Base-by-base conservation (phyloP, 2,797 vertebrate species). In the Anguilla anguilla region DNA sequence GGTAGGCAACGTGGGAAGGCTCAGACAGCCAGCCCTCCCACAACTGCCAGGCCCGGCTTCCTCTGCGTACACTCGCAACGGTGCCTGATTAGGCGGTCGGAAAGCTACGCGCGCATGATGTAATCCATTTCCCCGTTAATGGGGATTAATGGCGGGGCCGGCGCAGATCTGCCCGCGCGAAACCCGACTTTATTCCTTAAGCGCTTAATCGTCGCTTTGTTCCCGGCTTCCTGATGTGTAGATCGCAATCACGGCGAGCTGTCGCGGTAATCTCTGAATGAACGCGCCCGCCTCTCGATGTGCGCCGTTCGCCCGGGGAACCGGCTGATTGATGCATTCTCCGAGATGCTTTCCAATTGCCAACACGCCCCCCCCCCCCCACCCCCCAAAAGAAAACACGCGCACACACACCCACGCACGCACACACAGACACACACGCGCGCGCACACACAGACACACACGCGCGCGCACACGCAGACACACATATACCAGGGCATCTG, bases 181-280 rank as follows among this genome's bases (percentile, higher is more conserved):
- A 81, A n/a, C 77, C 77, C 10, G 43, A 81, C 39, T 81, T 31
- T 49, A 49, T 49, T 81, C 77, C 43, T n/a, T 81, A 49, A 81
- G 77, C 77, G 22, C 9, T 81, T 81, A 81, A 81, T 43, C 43
- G 22, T 49, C 10, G 39, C 43, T 81, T 81, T 81, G 77, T 81
- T 81, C 39, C 77, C 77, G 3, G 43, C 22, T 49, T 81, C 77
- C 77, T 49, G 77, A 81, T 25, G 77, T 81, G 39, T 46, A 49
- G 77, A 81, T 79, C 43, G 35, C 79, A 79, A 39, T 81, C 43
- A 43, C 3, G 1, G 77, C 39, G 6, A 46, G 43, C 77, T 43
- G 77, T 6, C 2, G 43, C 77, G n/a, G 39, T 49, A 49, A 49
- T 81, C 77, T 81, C 77, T 49, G 43, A 81, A 81, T 81, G 77